Percentiles rank a stretch among this genome's conserved stretches.
Evolutionary conservation across 2,888 invertebrate species (phyloP).

Genomic region (Agrochola litura): DNA sequence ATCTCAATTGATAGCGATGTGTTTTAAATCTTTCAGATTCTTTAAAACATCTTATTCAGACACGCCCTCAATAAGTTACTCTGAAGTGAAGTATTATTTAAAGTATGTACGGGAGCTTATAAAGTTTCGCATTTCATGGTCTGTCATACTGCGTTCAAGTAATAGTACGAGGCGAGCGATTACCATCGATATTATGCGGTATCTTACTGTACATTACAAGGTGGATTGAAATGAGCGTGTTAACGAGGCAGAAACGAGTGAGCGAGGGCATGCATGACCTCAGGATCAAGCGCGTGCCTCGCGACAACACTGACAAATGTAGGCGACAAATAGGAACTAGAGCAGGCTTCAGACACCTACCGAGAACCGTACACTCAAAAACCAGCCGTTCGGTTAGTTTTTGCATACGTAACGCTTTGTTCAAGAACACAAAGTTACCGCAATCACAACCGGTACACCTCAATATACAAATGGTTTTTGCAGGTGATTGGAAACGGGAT

Average conservation of each 20-base stretch:
- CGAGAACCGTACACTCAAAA: slow-evolving; percentile 37
- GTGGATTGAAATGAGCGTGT: slow-evolving; percentile 77
- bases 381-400: slow-evolving; percentile 47
- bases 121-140: slow-evolving; percentile 37
- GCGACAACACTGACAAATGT: slow-evolving; percentile 74
- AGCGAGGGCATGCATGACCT: slow-evolving; percentile 79
- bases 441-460: slow-evolving; percentile 59
- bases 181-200: slow-evolving; percentile 68
- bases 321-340: slow-evolving; percentile 76
- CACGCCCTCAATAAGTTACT: neutral
- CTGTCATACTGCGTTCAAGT: slow-evolving; percentile 47
- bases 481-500: slow-evolving; percentile 59
- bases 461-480: slow-evolving; percentile 54
- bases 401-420: slow-evolving; percentile 54
- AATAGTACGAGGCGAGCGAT: slow-evolving; percentile 57
- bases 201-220: slow-evolving; percentile 72
- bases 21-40: slow-evolving; percentile 13
- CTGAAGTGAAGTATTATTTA: slow-evolving; percentile 8
- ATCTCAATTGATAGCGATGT: slow-evolving; percentile 28
- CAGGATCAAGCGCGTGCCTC: slow-evolving; percentile 80
- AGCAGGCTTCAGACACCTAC: slow-evolving; percentile 64
- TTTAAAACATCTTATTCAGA: slow-evolving; percentile 22
- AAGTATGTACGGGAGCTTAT: slow-evolving; percentile 11
- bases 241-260: slow-evolving; percentile 80
- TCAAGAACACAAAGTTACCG: slow-evolving; percentile 54